A percentile compares a stretch with the other conserved stretches of the same genome.
phyloP scores from a whole-genome alignment of 2,797 vertebrate species.

The Sebastes cheni region DNA sequence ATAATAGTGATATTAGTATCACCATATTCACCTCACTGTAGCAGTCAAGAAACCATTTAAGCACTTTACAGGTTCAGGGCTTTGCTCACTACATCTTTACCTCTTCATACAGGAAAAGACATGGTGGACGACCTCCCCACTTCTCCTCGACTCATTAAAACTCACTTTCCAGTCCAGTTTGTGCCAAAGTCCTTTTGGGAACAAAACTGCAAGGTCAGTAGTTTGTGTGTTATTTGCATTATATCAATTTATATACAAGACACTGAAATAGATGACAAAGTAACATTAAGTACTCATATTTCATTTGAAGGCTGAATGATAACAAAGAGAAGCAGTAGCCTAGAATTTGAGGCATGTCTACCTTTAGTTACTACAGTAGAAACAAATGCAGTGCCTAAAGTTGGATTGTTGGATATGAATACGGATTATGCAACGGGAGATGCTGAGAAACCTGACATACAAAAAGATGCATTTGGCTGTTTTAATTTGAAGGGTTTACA shows the following conservation, averaged over 20 bases:
- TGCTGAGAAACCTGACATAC: neutral
- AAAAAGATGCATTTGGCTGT: neutral
- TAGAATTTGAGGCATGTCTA: neutral
- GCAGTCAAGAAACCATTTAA: neutral
- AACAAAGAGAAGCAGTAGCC: neutral
- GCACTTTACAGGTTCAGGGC: neutral
- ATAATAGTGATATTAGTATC: neutral
- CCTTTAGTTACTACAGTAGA: neutral
- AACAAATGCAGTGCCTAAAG: too few species aligned
- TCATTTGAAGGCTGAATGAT: neutral
- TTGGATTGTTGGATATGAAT: too few species aligned
- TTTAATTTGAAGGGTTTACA: neutral
- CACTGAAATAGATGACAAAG: neutral
- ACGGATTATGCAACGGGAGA: too few species aligned
- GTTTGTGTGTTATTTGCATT: neutral
- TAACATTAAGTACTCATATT: neutral
- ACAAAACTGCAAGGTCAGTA: conserved; percentile 67
- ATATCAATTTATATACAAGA: neutral
- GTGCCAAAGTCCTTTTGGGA: conserved; percentile 75
- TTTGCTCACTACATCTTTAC: neutral
- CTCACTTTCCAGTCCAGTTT: conserved; percentile 71
- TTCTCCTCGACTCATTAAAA: conserved; percentile 74
- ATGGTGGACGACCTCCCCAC: conserved; percentile 43
- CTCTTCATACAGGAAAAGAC: conserved; percentile 45
- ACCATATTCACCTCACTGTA: neutral